phyloP scores from a whole-genome alignment of 1,140 invertebrate genomes.

The Calycopis cecrops region DNA sequence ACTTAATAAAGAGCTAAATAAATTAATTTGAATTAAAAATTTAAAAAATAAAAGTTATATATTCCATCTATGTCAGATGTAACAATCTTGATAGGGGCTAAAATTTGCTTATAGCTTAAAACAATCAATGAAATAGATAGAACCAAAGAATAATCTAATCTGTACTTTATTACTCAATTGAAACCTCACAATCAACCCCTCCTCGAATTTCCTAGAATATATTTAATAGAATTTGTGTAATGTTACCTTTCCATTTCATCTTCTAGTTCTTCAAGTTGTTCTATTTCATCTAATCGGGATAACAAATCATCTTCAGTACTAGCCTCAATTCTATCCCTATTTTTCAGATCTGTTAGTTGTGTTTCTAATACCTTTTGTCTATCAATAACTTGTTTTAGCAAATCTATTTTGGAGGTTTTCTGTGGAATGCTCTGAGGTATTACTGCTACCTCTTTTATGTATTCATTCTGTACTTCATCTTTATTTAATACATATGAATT shows the following conservation, averaged over 20 bases:
- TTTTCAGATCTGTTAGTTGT: slow-evolving; percentile 64
- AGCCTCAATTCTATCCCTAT: slow-evolving; percentile 49
- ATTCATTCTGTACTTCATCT: slow-evolving; percentile 22
- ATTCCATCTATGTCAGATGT: too few species aligned
- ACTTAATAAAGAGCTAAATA: too few species aligned
- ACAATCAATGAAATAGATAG: too few species aligned
- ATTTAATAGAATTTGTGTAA: slow-evolving; percentile 3
- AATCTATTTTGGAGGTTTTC: slow-evolving; percentile 37
- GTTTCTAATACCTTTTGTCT: slow-evolving; percentile 73
- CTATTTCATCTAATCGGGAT: slow-evolving; percentile 73
- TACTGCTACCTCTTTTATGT: slow-evolving; percentile 18
- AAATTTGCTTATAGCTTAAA: too few species aligned
- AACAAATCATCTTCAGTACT: slow-evolving; percentile 70
- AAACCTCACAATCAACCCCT: too few species aligned
- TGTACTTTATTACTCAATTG: too few species aligned
- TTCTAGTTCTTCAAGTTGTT: slow-evolving; percentile 76
- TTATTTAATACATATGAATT: slow-evolving; percentile 27
- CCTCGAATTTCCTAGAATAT: too few species aligned
- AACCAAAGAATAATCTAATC: too few species aligned
- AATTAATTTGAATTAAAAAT: too few species aligned
- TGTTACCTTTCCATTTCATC: slow-evolving; percentile 72
- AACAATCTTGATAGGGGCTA: too few species aligned
- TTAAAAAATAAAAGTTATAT: too few species aligned
- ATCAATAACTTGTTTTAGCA: slow-evolving; percentile 66
- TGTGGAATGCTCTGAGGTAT: slow-evolving; percentile 23